A percentile compares a stretch with the other conserved stretches of the same genome.
These are phyloP conservation scores for Lissonota sp. DNA, from an alignment of 2,888 invertebrate species.

Conservation along the genomic window DNA sequence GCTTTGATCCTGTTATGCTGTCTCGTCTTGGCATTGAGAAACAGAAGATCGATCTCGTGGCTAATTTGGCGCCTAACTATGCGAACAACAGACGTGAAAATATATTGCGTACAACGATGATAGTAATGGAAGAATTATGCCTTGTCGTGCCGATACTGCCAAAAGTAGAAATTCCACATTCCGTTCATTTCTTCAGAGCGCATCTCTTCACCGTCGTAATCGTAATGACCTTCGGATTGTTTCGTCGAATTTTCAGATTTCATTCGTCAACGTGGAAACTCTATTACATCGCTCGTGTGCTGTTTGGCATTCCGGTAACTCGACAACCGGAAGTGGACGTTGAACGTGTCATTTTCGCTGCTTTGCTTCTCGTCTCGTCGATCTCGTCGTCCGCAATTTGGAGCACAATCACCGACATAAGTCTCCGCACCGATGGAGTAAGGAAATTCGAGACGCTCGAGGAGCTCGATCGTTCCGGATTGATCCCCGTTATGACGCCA, in stretches of 20 bases:
- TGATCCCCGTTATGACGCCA: conserved; percentile 50
- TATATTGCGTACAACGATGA: conserved; percentile 18
- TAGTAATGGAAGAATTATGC: conserved; percentile 50
- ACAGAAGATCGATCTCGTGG: conserved; percentile 37
- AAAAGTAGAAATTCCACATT: background rate
- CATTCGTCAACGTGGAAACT: conserved; percentile 46
- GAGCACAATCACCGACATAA: conserved; percentile 52
- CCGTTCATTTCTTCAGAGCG: background rate
- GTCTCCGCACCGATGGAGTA: conserved; percentile 12
- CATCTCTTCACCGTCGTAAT: conserved; percentile 23
- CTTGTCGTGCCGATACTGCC: conserved; percentile 55
- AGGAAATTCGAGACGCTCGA: conserved; percentile 35
- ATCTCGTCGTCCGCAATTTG: conserved; percentile 59
- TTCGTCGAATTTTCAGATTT: conserved; percentile 42
- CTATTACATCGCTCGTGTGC: conserved; percentile 45
- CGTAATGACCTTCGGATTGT: conserved; percentile 41
- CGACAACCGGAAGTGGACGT: conserved; percentile 20
- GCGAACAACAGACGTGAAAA: background rate
- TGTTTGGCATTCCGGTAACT: conserved; percentile 52
- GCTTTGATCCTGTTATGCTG: background rate
- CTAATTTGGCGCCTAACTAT: background rate
- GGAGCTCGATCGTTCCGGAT: conserved; percentile 57
- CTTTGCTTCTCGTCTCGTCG: conserved; percentile 57
- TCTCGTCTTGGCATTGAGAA: background rate
- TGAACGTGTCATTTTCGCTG: conserved; percentile 56